These are phyloP conservation scores for Australoheros facetus DNA, from an alignment of 2,797 vertebrate genomes.

Conservation along the genomic window DNA sequence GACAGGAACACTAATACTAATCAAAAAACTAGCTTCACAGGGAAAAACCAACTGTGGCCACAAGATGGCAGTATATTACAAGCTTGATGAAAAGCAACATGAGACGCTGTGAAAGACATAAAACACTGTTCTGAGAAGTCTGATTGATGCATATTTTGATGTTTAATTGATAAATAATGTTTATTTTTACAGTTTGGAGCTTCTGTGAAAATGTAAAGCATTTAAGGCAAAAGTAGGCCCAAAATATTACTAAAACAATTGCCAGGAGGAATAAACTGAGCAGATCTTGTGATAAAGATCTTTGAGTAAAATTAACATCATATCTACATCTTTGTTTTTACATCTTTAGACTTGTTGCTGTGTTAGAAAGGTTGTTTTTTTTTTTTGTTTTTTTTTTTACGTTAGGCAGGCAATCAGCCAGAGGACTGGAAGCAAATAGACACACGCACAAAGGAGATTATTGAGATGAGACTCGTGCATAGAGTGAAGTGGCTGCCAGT, in stretches of 20 bases:
- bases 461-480: conserved; percentile 33
- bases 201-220: neutral
- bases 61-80: neutral
- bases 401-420: neutral
- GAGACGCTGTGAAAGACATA: neutral
- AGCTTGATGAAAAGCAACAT: neutral
- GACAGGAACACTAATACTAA: too few relatives aligned
- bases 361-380: neutral
- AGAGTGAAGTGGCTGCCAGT: conserved; percentile 2
- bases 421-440: neutral
- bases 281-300: neutral
- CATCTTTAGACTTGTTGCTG: accelerated
- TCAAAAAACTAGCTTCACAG: too few relatives aligned
- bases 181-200: neutral
- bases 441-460: conserved; percentile 39
- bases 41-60: neutral
- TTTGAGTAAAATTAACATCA: neutral
- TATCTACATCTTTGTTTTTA: neutral
- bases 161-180: accelerated
- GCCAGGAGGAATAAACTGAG: neutral
- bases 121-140: neutral
- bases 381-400: neutral
- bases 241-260: too few relatives aligned
- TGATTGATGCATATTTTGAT: neutral
- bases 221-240: too few relatives aligned